Percentiles rank a stretch among this genome's conserved stretches.
These are phyloP conservation scores for Brachyptera risi DNA, from an alignment of 2,888 invertebrate genomes.

Conservation along the genomic window DNA sequence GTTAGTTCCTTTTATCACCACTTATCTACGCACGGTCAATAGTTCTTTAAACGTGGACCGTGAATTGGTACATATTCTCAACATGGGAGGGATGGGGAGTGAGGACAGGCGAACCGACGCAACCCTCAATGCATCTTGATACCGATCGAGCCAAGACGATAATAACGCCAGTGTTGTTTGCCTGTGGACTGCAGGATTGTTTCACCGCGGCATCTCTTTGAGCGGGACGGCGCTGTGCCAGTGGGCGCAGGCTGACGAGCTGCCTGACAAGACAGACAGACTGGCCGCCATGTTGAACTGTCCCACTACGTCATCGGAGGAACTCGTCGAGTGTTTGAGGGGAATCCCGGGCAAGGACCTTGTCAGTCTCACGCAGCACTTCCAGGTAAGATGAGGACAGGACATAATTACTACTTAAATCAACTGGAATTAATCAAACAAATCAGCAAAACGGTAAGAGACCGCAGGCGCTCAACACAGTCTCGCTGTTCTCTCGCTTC, in stretches of 20 bases:
- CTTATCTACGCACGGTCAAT: too few relatives aligned
- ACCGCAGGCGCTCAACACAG: too few relatives aligned
- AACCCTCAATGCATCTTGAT: too few relatives aligned
- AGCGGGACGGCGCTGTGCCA: conserved; percentile 66
- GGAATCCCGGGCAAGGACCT: conserved; percentile 56
- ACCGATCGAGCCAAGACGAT: background rate
- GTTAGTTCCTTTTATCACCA: too few relatives aligned
- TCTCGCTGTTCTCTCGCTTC: too few relatives aligned
- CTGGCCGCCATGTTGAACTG: conserved; percentile 62
- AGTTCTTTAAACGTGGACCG: too few relatives aligned
- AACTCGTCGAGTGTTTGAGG: conserved; percentile 61
- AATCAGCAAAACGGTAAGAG: too few relatives aligned
- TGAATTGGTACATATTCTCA: too few relatives aligned
- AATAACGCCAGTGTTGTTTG: background rate
- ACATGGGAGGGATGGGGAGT: too few relatives aligned
- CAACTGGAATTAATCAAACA: too few relatives aligned
- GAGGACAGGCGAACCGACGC: too few relatives aligned
- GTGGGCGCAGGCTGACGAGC: conserved; percentile 55
- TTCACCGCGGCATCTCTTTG: conserved; percentile 59
- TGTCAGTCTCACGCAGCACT: conserved; percentile 54
- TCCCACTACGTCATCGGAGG: conserved; percentile 48
- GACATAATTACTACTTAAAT: too few relatives aligned
- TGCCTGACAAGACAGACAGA: conserved; percentile 56
- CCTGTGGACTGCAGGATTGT: conserved; percentile 47
- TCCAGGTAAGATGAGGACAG: conserved; percentile 47